Conservation (phyloP, 2,797 vertebrate genomes). For the Prionace glauca region DNA sequence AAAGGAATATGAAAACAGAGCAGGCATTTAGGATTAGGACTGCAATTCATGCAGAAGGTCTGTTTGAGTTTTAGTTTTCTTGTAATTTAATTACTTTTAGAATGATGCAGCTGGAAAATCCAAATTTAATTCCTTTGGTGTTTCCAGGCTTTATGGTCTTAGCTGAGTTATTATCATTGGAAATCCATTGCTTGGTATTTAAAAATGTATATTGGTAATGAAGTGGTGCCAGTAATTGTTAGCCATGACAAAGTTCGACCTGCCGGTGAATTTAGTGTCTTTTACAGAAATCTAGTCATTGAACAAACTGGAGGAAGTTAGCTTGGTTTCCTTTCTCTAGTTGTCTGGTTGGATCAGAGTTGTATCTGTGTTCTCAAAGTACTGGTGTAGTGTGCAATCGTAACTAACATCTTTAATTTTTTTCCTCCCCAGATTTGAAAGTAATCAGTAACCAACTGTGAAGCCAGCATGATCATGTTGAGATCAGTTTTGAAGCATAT, state of each 20-base stretch:
- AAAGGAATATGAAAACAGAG: neutral
- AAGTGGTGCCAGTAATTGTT: neutral
- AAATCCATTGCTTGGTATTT: neutral
- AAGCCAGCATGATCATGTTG: neutral
- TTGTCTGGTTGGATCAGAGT: neutral
- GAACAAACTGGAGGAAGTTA: neutral
- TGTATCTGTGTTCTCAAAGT: neutral
- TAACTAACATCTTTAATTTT: neutral
- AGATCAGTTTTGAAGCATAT: neutral
- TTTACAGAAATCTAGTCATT: neutral
- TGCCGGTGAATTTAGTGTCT: neutral
- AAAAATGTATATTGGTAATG: neutral
- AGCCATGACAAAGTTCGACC: neutral
- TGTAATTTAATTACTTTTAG: neutral
- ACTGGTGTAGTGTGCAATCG: neutral
- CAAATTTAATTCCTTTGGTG: neutral
- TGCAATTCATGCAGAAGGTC: neutral
- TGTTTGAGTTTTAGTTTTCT: neutral
- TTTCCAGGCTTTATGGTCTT: neutral
- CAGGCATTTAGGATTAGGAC: neutral
- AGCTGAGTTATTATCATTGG: neutral
- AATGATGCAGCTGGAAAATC: neutral
- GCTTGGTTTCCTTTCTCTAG: too few relatives aligned
- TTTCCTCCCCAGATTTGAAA: constrained; percentile 19
- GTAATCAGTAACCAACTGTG: neutral